phyloP scores from a whole-genome alignment of 1,140 invertebrate species.

The Drosophila guanche region DNA sequence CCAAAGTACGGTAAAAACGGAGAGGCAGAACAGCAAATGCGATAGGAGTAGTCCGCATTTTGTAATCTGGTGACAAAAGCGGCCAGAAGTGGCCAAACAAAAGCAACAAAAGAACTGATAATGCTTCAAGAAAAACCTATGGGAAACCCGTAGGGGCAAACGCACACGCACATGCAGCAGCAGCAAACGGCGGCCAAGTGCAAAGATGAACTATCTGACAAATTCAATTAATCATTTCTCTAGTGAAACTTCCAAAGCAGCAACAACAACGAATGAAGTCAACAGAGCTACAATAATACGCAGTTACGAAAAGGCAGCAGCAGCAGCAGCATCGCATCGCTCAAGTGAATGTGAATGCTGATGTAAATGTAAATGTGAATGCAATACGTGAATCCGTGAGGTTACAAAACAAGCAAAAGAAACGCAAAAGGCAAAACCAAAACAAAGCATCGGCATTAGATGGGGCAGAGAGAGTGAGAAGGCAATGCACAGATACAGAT shows the following conservation, averaged over 20 bases:
- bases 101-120: no score
- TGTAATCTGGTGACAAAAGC: neutral
- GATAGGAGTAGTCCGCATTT: no score
- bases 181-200: conserved; percentile 48
- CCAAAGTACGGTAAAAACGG: neutral
- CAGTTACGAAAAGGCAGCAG: conserved; percentile 72
- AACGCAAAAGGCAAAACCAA: conserved; percentile 75
- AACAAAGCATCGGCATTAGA: conserved; percentile 77
- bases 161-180: conserved; percentile 12
- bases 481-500: conserved; percentile 27
- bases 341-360: conserved; percentile 50
- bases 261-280: conserved; percentile 37
- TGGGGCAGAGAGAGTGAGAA: conserved; percentile 36
- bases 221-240: conserved; percentile 80
- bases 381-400: conserved; percentile 49
- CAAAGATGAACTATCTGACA: conserved; percentile 74
- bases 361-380: conserved; percentile 70
- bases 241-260: conserved; percentile 68
- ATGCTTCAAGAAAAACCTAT: no score
- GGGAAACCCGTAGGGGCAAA: neutral
- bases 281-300: conserved; percentile 74
- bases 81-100: neutral
- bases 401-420: conserved; percentile 64
- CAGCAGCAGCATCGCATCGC: conserved; percentile 39
- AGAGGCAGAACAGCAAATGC: neutral